Base-by-base conservation (phyloP, 2,113 vertebrate species). In the Sander lucioperca region DNA sequence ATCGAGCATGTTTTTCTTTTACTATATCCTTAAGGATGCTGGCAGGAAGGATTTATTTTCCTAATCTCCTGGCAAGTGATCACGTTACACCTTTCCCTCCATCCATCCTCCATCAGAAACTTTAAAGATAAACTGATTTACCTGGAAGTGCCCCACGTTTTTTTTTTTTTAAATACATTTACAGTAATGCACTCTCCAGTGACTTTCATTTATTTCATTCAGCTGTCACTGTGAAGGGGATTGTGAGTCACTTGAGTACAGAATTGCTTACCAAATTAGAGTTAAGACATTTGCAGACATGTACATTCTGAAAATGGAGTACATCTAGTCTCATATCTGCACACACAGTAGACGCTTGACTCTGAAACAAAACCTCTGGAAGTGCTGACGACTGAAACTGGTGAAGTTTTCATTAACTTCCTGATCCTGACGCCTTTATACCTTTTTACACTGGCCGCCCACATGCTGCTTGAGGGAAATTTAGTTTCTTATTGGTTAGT, bases 1-100 rank as follows among this genome's bases (percentile, higher is more conserved):
- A 89, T 94, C 74, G 81, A 66, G 48, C 76, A 19, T 61, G 68
- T 74, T 69, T 73, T 84, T 86, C 71, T 80, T 80, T 81, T 30
- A 19, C 69, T 61, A 4, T 77, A 63, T 80, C 80, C 58, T 89
- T 85, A 76, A 81, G 78, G 73, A 80, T 36, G 57, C 51, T 69
- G 51, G 23, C 50, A 54, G 86, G 58, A 68, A 61, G 74, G 79
- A 66, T 82, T 80, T 83, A 79, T 82, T 87, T 83, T 78, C 76
- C 78, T 70, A 58, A 83, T 79, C 63, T 78, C 67, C 56, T 36
- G 30, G 72, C 30, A 68, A 74, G 56, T 72, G 78, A 86, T 89
- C 53, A 25, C 33, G 14, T 90, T 90, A 80, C 56, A 80, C 30
- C 57, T 81, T 76, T 68, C 56, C 64, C 62, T 71, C 45, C 64